A percentile compares a stretch with the other conserved stretches of the same genome.
Conservation (phyloP, 2,888 invertebrate genomes). For the Lobophora halterata region DNA sequence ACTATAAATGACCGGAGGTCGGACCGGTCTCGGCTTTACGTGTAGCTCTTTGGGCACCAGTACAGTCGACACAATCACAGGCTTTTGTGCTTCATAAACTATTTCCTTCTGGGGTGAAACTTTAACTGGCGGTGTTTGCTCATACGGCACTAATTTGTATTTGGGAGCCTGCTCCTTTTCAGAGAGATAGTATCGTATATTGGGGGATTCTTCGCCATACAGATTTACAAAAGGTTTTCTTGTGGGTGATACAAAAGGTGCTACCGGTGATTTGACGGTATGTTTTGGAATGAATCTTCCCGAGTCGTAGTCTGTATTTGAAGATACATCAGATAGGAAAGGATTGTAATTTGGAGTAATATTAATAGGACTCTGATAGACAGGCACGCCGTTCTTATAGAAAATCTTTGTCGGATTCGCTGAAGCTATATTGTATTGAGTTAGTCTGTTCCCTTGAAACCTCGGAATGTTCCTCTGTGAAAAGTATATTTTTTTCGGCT, state of each 20-base stretch:
- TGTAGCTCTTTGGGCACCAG: constrained; percentile 55
- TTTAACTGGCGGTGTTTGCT: constrained; percentile 69
- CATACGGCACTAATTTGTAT: constrained; percentile 74
- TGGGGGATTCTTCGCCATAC: constrained; percentile 50
- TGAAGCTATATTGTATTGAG: constrained; percentile 71
- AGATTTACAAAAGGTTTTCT: constrained; percentile 59
- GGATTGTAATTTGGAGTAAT: constrained; percentile 51
- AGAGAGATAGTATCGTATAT: constrained; percentile 60
- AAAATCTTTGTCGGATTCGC: constrained; percentile 68
- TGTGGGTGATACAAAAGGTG: constrained; percentile 38
- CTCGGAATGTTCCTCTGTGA: constrained; percentile 64
- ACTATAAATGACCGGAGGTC: constrained; percentile 52
- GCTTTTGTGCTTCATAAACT: constrained; percentile 47
- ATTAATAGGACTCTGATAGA: constrained; percentile 46
- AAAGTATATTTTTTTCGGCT: constrained; percentile 58
- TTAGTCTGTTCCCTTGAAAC: constrained; percentile 71
- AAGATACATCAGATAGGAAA: constrained; percentile 39
- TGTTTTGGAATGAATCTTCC: constrained; percentile 51
- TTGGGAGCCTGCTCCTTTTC: constrained; percentile 60
- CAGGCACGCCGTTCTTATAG: constrained; percentile 56
- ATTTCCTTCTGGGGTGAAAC: constrained; percentile 37
- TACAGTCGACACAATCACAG: constrained; percentile 42
- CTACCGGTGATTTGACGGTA: constrained; percentile 42
- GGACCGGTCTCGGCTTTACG: constrained; percentile 54
- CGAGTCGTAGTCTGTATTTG: constrained; percentile 46